Evolutionary conservation across 2,888 invertebrate genomes (phyloP), one percentile per base, ranked within the genome.

Genomic region (Hemicrepidius hirtus): DNA sequence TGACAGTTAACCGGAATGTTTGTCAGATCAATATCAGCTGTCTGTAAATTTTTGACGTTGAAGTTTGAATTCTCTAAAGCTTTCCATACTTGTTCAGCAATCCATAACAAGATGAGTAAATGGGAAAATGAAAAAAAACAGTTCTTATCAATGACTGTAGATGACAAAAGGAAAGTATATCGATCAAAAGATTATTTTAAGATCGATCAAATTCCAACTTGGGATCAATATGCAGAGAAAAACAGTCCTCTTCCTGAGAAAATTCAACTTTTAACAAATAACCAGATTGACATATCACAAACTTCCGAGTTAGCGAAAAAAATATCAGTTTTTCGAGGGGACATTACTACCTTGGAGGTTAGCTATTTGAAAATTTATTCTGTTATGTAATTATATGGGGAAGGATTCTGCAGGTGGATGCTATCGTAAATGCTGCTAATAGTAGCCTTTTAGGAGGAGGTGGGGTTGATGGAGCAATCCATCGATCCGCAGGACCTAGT

Each of bases 381-480:
- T 21, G 21, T 10, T 44, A 10, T n/a, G 44, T 21, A 64, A 57
- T 1, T 44, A 9, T 46, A 66, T 35, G 37, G 37, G 4, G 9
- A 20, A 12, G 16, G 16, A 40, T 40, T 32, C 74, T 80, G 28
- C 75, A 91, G 91, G 89, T 97, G 69, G 96, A 96, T 88, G 94
- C 93, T 0, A 95, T 97, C 79, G 96, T 96, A 0, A 97, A 97
- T 88, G 97, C 97, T 37, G 97, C 97, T 0, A 97, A 97, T 86
- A 89, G 89, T 0, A 85, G 86, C 18, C 86, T 97, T 46, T 84
- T 89, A 55, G 95, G 95, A 6, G 97, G 97, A 21, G 96, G 96
- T 28, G 96, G 97, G 84, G 97, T 97, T 18, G 97, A 97, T 86
- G 97, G 97, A 40, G 96, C 95, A 5, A 97, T 97, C 80, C 97